Conservation (phyloP, 1,140 invertebrate genomes). For the Heliconius hermathena region DNA sequence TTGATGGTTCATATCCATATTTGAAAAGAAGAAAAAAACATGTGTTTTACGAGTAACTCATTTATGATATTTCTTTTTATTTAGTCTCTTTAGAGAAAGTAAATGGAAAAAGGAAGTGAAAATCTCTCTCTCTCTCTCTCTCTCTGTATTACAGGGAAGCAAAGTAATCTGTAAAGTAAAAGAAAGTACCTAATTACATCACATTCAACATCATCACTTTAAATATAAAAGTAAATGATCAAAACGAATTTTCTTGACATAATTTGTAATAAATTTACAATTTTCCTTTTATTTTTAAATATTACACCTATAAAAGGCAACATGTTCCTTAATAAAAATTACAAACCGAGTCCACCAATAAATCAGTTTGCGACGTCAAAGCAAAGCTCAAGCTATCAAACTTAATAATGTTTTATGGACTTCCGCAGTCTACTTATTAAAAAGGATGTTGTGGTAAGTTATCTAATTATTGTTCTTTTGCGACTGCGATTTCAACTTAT, state of each 20-base stretch:
- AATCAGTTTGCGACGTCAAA: slow-evolving; percentile 27
- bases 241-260: not conserved
- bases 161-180: not conserved
- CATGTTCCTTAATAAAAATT: slow-evolving; percentile 3
- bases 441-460: not conserved
- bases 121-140: too few relatives aligned
- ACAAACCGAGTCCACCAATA: slow-evolving; percentile 9
- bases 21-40: too few relatives aligned
- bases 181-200: not conserved
- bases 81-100: too few relatives aligned
- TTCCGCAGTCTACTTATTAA: slow-evolving; percentile 9
- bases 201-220: too few relatives aligned
- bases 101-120: too few relatives aligned
- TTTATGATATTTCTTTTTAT: too few relatives aligned
- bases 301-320: slow-evolving; percentile 4
- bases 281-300: not conserved
- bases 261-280: not conserved
- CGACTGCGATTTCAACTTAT: too few relatives aligned
- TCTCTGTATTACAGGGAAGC: too few relatives aligned
- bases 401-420: slow-evolving; percentile 28
- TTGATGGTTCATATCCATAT: too few relatives aligned
- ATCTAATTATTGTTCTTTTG: not conserved
- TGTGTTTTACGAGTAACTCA: too few relatives aligned
- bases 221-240: not conserved
- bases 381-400: slow-evolving; percentile 19